Evolutionary conservation across 2,888 invertebrate genomes (phyloP).

Genomic region (Griposia aprilina): DNA sequence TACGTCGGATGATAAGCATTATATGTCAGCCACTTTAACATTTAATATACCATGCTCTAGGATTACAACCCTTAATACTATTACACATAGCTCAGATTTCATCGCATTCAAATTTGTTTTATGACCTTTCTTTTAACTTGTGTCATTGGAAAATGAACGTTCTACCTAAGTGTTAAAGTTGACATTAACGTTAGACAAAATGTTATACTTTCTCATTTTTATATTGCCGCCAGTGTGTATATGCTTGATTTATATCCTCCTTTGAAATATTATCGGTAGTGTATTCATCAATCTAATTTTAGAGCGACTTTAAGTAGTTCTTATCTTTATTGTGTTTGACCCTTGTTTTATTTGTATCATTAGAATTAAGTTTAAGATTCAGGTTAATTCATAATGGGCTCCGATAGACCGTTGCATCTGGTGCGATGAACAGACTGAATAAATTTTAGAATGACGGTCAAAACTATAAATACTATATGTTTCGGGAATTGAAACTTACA

Average conservation of each 20-base stretch:
- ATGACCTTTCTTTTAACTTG: slow-evolving; percentile 14
- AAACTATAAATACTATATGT: background rate
- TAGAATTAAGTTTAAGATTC: slow-evolving; percentile 40
- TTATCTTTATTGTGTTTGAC: slow-evolving; percentile 56
- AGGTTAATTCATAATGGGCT: slow-evolving; percentile 33
- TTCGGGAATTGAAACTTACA: background rate
- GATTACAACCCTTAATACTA: slow-evolving; percentile 37
- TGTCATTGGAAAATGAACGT: slow-evolving; percentile 22
- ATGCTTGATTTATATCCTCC: slow-evolving; percentile 58
- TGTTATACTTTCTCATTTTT: slow-evolving; percentile 36
- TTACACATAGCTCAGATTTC: slow-evolving; percentile 33
- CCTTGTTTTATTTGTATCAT: slow-evolving; percentile 52
- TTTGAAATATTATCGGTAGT: slow-evolving; percentile 59
- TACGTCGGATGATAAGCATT: slow-evolving; percentile 47
- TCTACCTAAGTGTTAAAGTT: background rate
- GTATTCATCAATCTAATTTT: slow-evolving; percentile 59
- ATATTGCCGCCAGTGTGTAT: slow-evolving; percentile 25
- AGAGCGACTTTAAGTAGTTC: slow-evolving; percentile 50
- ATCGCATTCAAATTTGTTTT: slow-evolving; percentile 10
- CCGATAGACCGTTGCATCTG: slow-evolving; percentile 7
- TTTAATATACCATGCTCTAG: slow-evolving; percentile 34
- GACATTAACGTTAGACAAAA: background rate
- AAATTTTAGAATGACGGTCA: background rate
- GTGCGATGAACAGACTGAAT: background rate
- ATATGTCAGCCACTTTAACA: slow-evolving; percentile 43